Base-by-base conservation (phyloP, 1,140 invertebrate species). In the Bombus waltoni region DNA sequence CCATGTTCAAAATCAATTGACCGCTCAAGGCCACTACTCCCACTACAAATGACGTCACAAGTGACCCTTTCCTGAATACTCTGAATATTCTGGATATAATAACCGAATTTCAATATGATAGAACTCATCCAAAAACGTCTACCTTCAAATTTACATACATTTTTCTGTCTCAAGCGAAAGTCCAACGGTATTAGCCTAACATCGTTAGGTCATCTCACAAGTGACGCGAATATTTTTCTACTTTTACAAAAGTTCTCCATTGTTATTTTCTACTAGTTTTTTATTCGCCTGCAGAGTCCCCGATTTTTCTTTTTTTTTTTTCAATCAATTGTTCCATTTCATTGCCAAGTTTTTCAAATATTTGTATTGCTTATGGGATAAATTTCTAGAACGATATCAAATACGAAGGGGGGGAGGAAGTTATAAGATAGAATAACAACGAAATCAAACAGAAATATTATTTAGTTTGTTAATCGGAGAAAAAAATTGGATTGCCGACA, bases 1-100 rank as follows among this genome's bases (percentile, higher is more conserved):
- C 28, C 40, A 18, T 73, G 71, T 44, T 28, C 71, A 73, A 73
- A 73, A 73, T 73, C 38, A 73, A 73, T 73, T 73, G 71, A n/a
- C 40, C 38, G 28, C 40, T 73, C 38, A 73, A 73, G 71, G 71
- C 71, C 71, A 42, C 22, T 73, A 38, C 28, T 73, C 40, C 71
- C 71, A 42, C 40, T 40, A 42, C 25, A 10, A 42, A 73, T 73
- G 71, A 73, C 71, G 71, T 73, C 71, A 73, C 71, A 42, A 73
- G 40, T 73, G 71, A 73, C 71, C 71, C 71, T 42, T 73, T 73
- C 28, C 40, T 10, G 28, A 25, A 68, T 25, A 68, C 40, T 32
- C 40, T 22, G 32, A 68, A 68, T 68, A 68, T 28, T 38, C 71
- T 8, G 71, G n/a, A 42, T n/a, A n/a, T n/a, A 72, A 40, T n/a